Percentiles rank a stretch among this genome's conserved stretches.
These are phyloP conservation scores for Neodiprion fabricii DNA, from an alignment of 1,140 invertebrate species.

Conservation along the genomic window DNA sequence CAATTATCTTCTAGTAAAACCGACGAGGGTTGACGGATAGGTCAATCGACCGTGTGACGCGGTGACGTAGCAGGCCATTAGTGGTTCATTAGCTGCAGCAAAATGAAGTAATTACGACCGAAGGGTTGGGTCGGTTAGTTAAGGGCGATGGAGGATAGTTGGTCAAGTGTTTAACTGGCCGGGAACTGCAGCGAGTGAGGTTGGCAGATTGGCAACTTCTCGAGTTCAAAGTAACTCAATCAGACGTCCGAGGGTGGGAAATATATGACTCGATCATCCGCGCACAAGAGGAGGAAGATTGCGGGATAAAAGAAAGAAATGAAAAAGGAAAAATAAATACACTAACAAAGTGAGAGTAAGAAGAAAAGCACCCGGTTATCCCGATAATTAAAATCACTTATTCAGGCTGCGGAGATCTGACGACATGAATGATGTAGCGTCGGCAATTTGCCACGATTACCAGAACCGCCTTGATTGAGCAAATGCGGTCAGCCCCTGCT, in stretches of 20 bases:
- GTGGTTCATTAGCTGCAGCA: slow-evolving; percentile 4
- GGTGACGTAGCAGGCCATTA: slow-evolving; percentile 4
- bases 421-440: too few relatives aligned
- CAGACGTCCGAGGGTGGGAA: background rate
- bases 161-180: background rate
- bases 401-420: too few relatives aligned
- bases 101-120: background rate
- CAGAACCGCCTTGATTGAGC: too few relatives aligned
- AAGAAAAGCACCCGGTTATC: too few relatives aligned
- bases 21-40: background rate
- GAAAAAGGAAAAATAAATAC: too few relatives aligned
- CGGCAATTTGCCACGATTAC: too few relatives aligned
- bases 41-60: background rate
- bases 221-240: background rate
- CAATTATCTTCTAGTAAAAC: background rate
- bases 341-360: too few relatives aligned
- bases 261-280: too few relatives aligned
- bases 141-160: background rate
- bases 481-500: too few relatives aligned
- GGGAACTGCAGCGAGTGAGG: background rate
- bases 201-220: background rate
- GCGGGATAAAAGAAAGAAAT: too few relatives aligned
- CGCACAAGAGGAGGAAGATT: too few relatives aligned
- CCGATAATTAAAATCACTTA: too few relatives aligned
- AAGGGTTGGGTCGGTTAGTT: background rate